phyloP scores from a whole-genome alignment of 2,888 invertebrate species.

The Oeneis ivallda region DNA sequence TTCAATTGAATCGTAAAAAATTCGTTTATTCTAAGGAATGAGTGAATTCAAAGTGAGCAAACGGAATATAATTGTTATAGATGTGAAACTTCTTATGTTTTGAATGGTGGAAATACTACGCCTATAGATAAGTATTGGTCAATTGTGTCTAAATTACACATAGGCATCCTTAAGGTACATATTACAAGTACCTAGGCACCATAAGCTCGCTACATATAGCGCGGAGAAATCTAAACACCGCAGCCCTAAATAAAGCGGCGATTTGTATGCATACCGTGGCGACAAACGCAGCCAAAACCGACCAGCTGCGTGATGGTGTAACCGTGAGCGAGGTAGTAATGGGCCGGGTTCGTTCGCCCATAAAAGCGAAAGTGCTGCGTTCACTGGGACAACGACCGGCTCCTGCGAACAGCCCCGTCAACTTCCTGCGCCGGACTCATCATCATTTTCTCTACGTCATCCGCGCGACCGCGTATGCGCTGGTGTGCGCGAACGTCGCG shows the following conservation, averaged over 20 bases:
- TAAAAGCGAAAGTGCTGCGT: constrained; percentile 80
- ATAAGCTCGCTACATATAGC: constrained; percentile 33
- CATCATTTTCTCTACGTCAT: constrained; percentile 53
- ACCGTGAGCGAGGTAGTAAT: constrained; percentile 76
- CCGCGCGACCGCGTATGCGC: constrained; percentile 35
- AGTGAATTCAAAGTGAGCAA: too few relatives aligned
- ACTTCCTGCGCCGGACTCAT: constrained; percentile 63
- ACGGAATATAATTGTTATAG: too few relatives aligned
- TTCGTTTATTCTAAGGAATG: too few relatives aligned
- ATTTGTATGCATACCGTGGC: constrained; percentile 72
- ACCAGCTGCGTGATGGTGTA: constrained; percentile 68
- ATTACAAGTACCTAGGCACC: background rate
- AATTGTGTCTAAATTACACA: background rate
- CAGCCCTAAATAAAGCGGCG: constrained; percentile 60
- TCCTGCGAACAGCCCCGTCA: constrained; percentile 64
- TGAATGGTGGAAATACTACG: background rate
- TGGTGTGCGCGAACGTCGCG: background rate
- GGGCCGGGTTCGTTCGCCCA: constrained; percentile 79
- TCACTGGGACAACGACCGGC: constrained; percentile 80
- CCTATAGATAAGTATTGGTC: background rate
- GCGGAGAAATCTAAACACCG: constrained; percentile 73
- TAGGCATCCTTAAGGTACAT: background rate
- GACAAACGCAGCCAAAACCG: constrained; percentile 71
- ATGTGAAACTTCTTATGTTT: too few relatives aligned
- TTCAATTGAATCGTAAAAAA: too few relatives aligned